Evolutionary conservation across 2,888 invertebrate genomes (phyloP), one percentile per base, ranked within the genome.

Genomic region (Lampropteryx suffumata): DNA sequence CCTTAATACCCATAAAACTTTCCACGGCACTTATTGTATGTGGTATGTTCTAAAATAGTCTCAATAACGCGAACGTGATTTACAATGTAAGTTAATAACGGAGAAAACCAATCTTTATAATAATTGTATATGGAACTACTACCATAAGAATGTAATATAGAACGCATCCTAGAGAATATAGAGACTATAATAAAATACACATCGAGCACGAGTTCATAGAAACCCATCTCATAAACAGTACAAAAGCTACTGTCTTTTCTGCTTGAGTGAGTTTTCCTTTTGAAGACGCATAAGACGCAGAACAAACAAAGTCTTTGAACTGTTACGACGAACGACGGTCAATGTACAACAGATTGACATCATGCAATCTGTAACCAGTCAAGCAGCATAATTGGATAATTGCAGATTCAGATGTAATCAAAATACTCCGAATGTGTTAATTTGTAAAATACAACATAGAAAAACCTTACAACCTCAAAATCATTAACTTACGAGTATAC

Each of bases 341-440:
- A 65, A 57, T 55, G 71, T 62, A 71, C 69, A 68, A 71, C 68
- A 68, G 62, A 64, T 69, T 69, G 71, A 65, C 70, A 69, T 64
- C 60, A 70, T 67, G 76, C 73, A 66, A 78, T 75, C 65, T 53
- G 59, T 37, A 62, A 55, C 67, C 69, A 67, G 55, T 71, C 63
- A 65, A 68, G 64, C 74, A 66, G 47, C 35, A 51, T 42, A 50
- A 35, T 48, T 50, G 21, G 40, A 56, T 61, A 49, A 54, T 55
- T 61, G 27, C 46, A 57, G 43, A 43, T 61, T 24, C 46, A 57
- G 43, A 43, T 52, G 33, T 58, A 49, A 33, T 41, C n/a, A 39
- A 43, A 55, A 50, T 39, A 34, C 21, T 35, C n/a, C n/a, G n/a
- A n/a, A n/a, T n/a, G n/a, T n/a, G n/a, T n/a, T n/a, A n/a, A n/a